A percentile compares a stretch with the other conserved stretches of the same genome.
Conservation (phyloP, 2,888 invertebrate genomes). For the Linnaemya tessellans region DNA sequence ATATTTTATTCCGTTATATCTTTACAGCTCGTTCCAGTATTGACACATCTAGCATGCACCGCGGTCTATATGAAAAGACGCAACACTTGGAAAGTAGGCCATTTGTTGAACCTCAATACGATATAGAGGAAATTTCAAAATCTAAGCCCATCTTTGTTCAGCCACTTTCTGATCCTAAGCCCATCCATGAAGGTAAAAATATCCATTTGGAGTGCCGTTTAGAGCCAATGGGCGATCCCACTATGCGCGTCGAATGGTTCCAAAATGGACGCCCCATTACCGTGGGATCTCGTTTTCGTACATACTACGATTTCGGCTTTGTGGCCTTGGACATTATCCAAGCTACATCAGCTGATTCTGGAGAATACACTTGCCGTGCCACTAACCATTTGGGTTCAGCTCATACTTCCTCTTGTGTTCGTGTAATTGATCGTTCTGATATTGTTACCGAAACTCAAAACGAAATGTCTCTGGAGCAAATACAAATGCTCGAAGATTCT, state of each 20-base stretch:
- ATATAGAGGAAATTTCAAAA: constrained; percentile 96
- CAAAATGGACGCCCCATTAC: constrained; percentile 95
- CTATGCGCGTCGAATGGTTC: constrained; percentile 98
- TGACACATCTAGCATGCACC: constrained; percentile 95
- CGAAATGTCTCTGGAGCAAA: constrained; percentile 95
- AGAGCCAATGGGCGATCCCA: constrained; percentile 97
- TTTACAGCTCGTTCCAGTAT: constrained; percentile 91
- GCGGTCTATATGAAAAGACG: constrained; percentile 93
- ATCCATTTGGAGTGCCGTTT: constrained; percentile 95
- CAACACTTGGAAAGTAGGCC: constrained; percentile 92
- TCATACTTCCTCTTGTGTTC: constrained; percentile 94
- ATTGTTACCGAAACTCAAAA: constrained; percentile 95
- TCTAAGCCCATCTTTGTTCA: constrained; percentile 97
- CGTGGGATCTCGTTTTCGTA: constrained; percentile 95
- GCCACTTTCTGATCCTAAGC: constrained; percentile 93
- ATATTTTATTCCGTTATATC: neutral
- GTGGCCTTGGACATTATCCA: constrained; percentile 98
- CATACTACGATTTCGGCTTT: constrained; percentile 98
- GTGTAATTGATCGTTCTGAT: constrained; percentile 91
- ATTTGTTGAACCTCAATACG: constrained; percentile 93
- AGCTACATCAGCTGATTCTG: constrained; percentile 96
- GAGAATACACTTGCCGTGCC: constrained; percentile 96
- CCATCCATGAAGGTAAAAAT: constrained; percentile 93
- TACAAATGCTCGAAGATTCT: constrained; percentile 93
- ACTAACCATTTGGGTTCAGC: constrained; percentile 97